These are phyloP conservation scores for Diploscapter pachys DNA, from an alignment of 1,140 invertebrate genomes.

Conservation along the genomic window DNA sequence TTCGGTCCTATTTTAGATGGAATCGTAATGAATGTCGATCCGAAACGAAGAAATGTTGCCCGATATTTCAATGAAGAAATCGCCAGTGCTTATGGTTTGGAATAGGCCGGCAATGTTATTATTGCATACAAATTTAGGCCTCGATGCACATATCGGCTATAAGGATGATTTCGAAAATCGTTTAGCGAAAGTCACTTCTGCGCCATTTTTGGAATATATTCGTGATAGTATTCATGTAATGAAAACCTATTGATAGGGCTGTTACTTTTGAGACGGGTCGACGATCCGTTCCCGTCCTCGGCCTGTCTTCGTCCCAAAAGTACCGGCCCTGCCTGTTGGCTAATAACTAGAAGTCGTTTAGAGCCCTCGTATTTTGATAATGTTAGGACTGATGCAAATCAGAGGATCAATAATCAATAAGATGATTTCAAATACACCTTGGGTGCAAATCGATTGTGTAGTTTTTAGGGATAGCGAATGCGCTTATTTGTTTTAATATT, in stretches of 20 bases:
- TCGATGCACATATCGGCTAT: too few relatives aligned
- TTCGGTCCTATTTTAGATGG: slow-evolving; percentile 60
- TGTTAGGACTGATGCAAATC: slow-evolving; percentile 31
- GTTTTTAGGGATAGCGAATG: too few relatives aligned
- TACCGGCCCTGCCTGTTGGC: too few relatives aligned
- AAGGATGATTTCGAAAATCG: not conserved
- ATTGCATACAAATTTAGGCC: too few relatives aligned
- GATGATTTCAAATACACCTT: too few relatives aligned
- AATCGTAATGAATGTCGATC: slow-evolving; percentile 58
- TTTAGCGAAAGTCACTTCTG: slow-evolving; percentile 31
- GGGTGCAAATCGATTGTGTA: too few relatives aligned
- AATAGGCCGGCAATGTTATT: too few relatives aligned
- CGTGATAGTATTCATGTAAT: slow-evolving; percentile 20
- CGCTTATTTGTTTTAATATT: not conserved
- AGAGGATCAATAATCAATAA: not conserved
- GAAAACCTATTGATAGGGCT: too few relatives aligned
- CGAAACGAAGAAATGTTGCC: slow-evolving; percentile 48
- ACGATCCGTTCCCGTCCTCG: too few relatives aligned
- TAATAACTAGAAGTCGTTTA: not conserved
- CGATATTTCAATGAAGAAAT: slow-evolving; percentile 61
- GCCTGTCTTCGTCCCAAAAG: too few relatives aligned
- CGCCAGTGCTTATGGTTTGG: slow-evolving; percentile 55
- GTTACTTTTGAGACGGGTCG: too few relatives aligned
- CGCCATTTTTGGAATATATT: slow-evolving; percentile 29
- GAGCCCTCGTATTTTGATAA: slow-evolving; percentile 32